These are phyloP conservation scores for Tenthredo notha DNA, from an alignment of 2,888 invertebrate species.

Conservation along the genomic window DNA sequence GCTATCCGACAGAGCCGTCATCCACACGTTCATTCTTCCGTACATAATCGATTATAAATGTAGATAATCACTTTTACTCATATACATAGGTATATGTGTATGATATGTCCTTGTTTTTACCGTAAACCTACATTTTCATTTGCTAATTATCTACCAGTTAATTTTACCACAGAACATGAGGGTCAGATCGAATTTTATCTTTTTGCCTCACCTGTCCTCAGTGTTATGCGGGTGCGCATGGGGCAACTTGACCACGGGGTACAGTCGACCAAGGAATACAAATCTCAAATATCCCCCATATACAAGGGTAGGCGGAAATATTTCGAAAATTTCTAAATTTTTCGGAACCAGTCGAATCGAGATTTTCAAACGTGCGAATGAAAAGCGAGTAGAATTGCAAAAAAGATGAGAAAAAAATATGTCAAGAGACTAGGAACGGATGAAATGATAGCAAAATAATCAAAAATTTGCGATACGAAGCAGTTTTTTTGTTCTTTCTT, in stretches of 20 bases:
- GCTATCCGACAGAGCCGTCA: not conserved
- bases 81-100: no score
- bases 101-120: constrained; percentile 54
- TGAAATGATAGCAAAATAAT: not conserved
- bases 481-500: constrained; percentile 43
- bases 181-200: constrained; percentile 78
- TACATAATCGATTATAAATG: not conserved
- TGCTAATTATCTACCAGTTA: constrained; percentile 50
- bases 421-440: not conserved
- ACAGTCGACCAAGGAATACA: constrained; percentile 62
- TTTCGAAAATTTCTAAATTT: not conserved
- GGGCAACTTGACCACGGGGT: constrained; percentile 75
- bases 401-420: not conserved
- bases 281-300: not conserved
- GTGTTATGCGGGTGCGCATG: constrained; percentile 73
- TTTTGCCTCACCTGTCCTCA: constrained; percentile 76
- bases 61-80: not conserved
- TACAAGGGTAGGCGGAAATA: not conserved
- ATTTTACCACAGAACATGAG: constrained; percentile 65
- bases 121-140: constrained; percentile 63
- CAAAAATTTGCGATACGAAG: not conserved
- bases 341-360: not conserved
- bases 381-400: not conserved
- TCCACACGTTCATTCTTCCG: not conserved
- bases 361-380: not conserved